These are phyloP conservation scores for Selenia dentaria DNA, from an alignment of 2,888 invertebrate genomes.

Conservation along the genomic window DNA sequence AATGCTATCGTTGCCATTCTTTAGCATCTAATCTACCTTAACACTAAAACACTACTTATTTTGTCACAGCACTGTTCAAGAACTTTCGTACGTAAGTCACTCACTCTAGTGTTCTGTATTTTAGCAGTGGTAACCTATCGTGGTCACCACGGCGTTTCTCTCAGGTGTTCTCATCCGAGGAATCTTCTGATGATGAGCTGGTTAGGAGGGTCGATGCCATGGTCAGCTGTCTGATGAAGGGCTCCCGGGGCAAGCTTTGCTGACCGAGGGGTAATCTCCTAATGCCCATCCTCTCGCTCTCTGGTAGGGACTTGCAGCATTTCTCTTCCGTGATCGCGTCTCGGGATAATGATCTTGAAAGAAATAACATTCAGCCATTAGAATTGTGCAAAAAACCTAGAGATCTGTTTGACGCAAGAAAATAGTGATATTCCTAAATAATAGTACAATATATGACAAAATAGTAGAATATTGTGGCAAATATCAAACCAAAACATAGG, in stretches of 20 bases:
- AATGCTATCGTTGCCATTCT: constrained; percentile 12
- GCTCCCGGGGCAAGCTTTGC: constrained; percentile 84
- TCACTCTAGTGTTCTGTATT: constrained; percentile 73
- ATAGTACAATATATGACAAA: no score
- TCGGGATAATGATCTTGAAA: constrained; percentile 83
- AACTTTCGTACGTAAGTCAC: constrained; percentile 2
- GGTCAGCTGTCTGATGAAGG: constrained; percentile 84
- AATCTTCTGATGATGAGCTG: constrained; percentile 84
- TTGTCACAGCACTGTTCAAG: constrained; percentile 30
- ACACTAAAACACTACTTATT: constrained; percentile 22
- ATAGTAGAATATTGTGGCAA: no score
- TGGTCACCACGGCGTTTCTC: constrained; percentile 78
- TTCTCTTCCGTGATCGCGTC: constrained; percentile 91
- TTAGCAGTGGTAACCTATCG: constrained; percentile 79
- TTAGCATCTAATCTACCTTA: constrained; percentile 9
- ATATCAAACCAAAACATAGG: no score
- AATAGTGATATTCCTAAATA: no score
- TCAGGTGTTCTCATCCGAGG: constrained; percentile 81
- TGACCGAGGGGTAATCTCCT: constrained; percentile 82
- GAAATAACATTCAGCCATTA: background rate
- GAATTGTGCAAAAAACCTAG: no score
- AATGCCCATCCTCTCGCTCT: constrained; percentile 81
- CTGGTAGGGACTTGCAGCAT: constrained; percentile 85
- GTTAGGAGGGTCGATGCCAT: constrained; percentile 86
- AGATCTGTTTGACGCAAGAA: no score